A percentile compares a stretch with the other conserved stretches of the same genome.
Conservation (phyloP, 2,888 invertebrate genomes). For the Cotesia congregata region DNA sequence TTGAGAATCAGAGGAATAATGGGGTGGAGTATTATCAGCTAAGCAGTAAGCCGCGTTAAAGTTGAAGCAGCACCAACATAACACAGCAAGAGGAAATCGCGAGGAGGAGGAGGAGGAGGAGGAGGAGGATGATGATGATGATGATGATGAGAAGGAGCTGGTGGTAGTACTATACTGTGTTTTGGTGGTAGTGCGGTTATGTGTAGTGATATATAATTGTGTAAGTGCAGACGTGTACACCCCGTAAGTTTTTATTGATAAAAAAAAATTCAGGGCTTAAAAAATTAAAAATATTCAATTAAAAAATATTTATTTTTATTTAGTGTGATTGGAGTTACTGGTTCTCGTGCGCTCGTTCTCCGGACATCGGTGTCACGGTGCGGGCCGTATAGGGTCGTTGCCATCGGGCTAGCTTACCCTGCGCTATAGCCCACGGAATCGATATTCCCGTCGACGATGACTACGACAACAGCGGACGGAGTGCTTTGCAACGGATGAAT, state of each 20-base stretch:
- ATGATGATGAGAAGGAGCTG: background rate
- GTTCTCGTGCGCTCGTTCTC: constrained; percentile 10
- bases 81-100: background rate
- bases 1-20: constrained; percentile 27
- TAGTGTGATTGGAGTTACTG: background rate
- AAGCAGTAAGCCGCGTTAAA: constrained; percentile 21
- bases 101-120: constrained; percentile 19
- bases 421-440: constrained; percentile 48
- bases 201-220: background rate
- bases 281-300: background rate
- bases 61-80: constrained; percentile 7
- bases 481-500: constrained; percentile 37
- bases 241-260: background rate
- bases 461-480: constrained; percentile 42
- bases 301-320: background rate
- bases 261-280: background rate
- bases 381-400: constrained; percentile 64
- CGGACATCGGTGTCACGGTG: constrained; percentile 43
- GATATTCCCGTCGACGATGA: constrained; percentile 44
- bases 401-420: constrained; percentile 62
- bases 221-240: background rate
- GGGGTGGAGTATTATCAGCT: constrained; percentile 34
- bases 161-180: background rate
- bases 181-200: constrained; percentile 14
- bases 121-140: constrained; percentile 6